Conservation (phyloP, 2,113 vertebrate species). For the Holacanthus passer region DNA sequence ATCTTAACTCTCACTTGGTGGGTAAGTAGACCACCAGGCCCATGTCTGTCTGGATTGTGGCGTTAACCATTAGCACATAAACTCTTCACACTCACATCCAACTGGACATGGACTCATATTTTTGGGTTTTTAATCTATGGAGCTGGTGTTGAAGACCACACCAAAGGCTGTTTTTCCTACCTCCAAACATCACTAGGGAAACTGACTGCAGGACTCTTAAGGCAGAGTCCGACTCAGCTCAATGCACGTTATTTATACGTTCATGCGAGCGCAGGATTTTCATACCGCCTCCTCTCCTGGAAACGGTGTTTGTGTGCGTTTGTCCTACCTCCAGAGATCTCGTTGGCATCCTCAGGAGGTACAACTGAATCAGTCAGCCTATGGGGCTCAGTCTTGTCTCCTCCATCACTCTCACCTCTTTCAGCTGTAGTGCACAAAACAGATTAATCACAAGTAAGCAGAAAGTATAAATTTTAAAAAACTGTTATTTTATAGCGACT, state of each 20-base stretch:
- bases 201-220: conserved; percentile 43
- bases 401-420: conserved; percentile 53
- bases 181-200: conserved; percentile 72
- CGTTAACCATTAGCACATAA: conserved; percentile 13
- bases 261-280: conserved; percentile 22
- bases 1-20: conserved; percentile 24
- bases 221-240: background rate
- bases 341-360: conserved; percentile 76
- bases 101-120: conserved; percentile 17
- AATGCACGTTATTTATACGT: conserved; percentile 33
- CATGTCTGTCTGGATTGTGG: background rate
- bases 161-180: conserved; percentile 52
- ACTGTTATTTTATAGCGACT: background rate
- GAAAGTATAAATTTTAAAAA: background rate
- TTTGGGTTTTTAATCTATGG: conserved; percentile 29
- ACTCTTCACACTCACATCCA: conserved; percentile 20
- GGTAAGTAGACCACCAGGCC: conserved; percentile 43
- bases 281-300: conserved; percentile 38
- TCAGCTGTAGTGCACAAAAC: conserved; percentile 58
- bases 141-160: conserved; percentile 26
- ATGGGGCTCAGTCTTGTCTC: conserved; percentile 67
- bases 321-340: conserved; percentile 84
- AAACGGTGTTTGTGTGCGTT: conserved; percentile 38
- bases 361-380: conserved; percentile 54
- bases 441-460: conserved; percentile 6